Evolutionary conservation across 1,140 invertebrate species (phyloP).

Genomic region (Calliphora vicina): DNA sequence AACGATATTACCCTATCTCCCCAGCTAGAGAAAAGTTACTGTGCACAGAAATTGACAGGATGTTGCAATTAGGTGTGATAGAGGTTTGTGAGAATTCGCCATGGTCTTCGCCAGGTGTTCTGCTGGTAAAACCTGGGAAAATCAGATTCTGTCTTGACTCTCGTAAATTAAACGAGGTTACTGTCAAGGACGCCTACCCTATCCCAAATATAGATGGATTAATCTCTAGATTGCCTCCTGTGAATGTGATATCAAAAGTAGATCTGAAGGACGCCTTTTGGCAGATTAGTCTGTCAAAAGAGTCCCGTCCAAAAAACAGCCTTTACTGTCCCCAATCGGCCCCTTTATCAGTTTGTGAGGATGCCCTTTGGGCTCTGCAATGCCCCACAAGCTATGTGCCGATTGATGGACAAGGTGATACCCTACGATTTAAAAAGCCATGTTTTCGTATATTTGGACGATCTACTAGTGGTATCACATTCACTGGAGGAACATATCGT

Average conservation of each 20-base stretch:
- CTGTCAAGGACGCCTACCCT: background rate
- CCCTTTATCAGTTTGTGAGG: background rate
- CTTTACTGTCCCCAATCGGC: background rate
- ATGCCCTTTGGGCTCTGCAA: background rate
- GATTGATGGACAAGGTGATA: background rate
- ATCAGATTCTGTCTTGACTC: background rate
- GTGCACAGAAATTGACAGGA: background rate
- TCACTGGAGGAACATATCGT: background rate
- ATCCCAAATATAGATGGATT: background rate
- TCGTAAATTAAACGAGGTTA: background rate
- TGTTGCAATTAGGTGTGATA: background rate
- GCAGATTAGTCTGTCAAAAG: background rate
- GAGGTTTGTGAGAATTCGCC: background rate
- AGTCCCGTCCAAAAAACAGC: background rate
- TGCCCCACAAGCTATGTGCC: background rate
- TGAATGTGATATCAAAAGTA: background rate
- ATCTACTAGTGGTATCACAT: constrained; percentile 36
- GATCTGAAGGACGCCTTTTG: constrained; percentile 10
- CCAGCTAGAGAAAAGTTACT: background rate
- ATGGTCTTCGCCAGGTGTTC: constrained; percentile 15
- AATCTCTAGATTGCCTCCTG: background rate
- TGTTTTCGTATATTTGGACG: background rate
- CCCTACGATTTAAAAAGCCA: background rate
- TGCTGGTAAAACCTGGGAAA: constrained; percentile 7
- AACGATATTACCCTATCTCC: background rate